Evolutionary conservation across 2,888 invertebrate genomes (phyloP), one percentile per base, ranked within the genome.

Genomic region (Apotomis turbidana): DNA sequence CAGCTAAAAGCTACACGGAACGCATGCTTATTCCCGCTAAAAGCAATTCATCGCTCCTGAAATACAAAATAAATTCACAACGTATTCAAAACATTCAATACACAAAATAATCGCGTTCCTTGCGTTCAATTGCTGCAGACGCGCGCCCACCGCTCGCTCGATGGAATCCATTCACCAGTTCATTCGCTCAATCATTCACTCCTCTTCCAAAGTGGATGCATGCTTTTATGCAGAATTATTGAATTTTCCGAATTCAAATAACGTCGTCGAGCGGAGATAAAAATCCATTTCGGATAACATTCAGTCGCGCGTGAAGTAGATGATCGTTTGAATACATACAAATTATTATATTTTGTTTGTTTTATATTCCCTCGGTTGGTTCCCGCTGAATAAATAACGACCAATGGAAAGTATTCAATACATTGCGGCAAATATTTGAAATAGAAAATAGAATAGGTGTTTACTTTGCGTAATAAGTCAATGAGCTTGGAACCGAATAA

Each of bases 221-320:
- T 78, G 83, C 81, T 85, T 88, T 87, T 87, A 88, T 87, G 87
- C 87, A 86, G 83, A 87, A 86, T 87, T 89, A 89, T 89, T 88
- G 87, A 88, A 87, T 88, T 88, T 86, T 83, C 13, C 83, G 78
- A 84, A 86, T 86, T 75, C 83, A 80, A 85, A 83, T 83, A 83
- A 81, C 82, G 85, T 83, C 83, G 83, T 79, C 80, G 79, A 77
- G 74, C 76, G 77, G 78, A 77, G 80, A 84, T 85, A 84, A 83
- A 85, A 86, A 83, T 86, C 83, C 83, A 84, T 84, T 85, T 86
- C 82, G 75, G 80, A 79, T 83, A 83, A 85, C 83, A 83, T 85
- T 85, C 82, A 81, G 60, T 36, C 59, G 60, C 8, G 54, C 61
- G 64, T 44, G 36, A 66, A 59, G 59, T 63, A 60, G 10, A 38